phyloP scores from a whole-genome alignment of 2,888 invertebrate genomes.

The Mythimna pallens region DNA sequence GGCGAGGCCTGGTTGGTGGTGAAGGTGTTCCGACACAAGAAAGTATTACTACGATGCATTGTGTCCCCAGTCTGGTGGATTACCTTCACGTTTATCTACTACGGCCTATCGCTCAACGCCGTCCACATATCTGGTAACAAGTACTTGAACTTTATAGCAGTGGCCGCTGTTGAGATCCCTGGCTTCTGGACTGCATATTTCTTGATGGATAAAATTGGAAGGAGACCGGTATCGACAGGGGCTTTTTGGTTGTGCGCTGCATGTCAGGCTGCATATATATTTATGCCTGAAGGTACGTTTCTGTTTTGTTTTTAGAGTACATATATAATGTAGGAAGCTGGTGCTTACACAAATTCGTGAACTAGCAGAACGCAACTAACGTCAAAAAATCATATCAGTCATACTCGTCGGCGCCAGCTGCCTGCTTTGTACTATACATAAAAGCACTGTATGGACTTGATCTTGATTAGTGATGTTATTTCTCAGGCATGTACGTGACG shows the following conservation, averaged over 20 bases:
- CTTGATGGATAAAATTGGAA: slow-evolving; percentile 91
- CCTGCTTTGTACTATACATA: neutral
- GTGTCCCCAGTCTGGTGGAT: slow-evolving; percentile 91
- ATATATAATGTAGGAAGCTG: neutral
- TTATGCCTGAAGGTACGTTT: slow-evolving; percentile 85
- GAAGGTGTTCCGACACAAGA: slow-evolving; percentile 73
- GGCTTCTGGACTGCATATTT: slow-evolving; percentile 91
- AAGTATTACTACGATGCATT: slow-evolving; percentile 69
- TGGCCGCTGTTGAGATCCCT: slow-evolving; percentile 92
- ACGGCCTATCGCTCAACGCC: slow-evolving; percentile 92
- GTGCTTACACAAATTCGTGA: neutral
- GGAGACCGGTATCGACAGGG: slow-evolving; percentile 90
- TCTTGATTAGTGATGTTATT: neutral
- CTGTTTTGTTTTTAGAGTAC: neutral
- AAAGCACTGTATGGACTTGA: too few relatives aligned
- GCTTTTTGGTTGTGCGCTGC: slow-evolving; percentile 91
- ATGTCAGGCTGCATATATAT: slow-evolving; percentile 90
- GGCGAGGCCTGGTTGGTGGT: slow-evolving; percentile 76
- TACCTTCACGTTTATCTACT: slow-evolving; percentile 92
- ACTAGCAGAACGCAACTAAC: neutral
- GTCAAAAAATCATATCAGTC: neutral
- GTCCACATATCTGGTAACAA: slow-evolving; percentile 92
- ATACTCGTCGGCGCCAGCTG: neutral
- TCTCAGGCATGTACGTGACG: slow-evolving; percentile 66
- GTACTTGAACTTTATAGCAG: slow-evolving; percentile 92